These are phyloP conservation scores for Melanostigma gelatinosum DNA, from an alignment of 2,113 vertebrate species.

Conservation along the genomic window DNA sequence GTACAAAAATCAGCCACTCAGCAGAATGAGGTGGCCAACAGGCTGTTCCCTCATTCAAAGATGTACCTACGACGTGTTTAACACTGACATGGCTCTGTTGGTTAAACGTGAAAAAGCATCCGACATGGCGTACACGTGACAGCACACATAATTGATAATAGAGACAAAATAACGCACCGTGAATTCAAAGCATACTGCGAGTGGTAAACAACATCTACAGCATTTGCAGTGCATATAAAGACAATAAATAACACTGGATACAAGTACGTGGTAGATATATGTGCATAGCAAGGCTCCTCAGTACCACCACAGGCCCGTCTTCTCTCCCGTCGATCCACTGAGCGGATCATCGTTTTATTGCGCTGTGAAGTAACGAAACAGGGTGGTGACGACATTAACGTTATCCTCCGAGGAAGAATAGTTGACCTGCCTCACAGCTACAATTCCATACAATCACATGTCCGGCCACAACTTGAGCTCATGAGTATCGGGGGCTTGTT, in stretches of 20 bases:
- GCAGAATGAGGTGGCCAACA: constrained; percentile 13
- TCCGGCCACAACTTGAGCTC: not conserved
- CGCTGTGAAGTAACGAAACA: constrained; percentile 9
- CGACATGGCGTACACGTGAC: constrained; percentile 1
- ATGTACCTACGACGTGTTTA: constrained; percentile 25
- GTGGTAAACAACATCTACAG: constrained; percentile 43
- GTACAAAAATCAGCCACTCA: constrained; percentile 48
- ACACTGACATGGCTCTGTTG: constrained; percentile 25
- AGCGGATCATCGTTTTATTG: constrained; percentile 20
- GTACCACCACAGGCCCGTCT: constrained; percentile 29
- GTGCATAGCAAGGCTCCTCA: constrained; percentile 40
- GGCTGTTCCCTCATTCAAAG: constrained; percentile 7
- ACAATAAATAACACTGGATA: constrained; percentile 71
- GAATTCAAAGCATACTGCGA: constrained; percentile 37
- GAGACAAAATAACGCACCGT: constrained; percentile 27
- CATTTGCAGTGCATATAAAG: constrained; percentile 47
- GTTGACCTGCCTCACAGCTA: not conserved
- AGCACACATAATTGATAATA: not conserved
- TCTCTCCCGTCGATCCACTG: not conserved
- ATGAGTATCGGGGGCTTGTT: not conserved
- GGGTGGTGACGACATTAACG: not conserved
- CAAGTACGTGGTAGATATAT: constrained; percentile 38
- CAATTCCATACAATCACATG: not conserved
- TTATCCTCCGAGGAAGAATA: not conserved
- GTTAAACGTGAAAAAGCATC: constrained; percentile 1